Evolutionary conservation across 2,797 vertebrate genomes (phyloP).

Genomic region (Propithecus perrieri): DNA sequence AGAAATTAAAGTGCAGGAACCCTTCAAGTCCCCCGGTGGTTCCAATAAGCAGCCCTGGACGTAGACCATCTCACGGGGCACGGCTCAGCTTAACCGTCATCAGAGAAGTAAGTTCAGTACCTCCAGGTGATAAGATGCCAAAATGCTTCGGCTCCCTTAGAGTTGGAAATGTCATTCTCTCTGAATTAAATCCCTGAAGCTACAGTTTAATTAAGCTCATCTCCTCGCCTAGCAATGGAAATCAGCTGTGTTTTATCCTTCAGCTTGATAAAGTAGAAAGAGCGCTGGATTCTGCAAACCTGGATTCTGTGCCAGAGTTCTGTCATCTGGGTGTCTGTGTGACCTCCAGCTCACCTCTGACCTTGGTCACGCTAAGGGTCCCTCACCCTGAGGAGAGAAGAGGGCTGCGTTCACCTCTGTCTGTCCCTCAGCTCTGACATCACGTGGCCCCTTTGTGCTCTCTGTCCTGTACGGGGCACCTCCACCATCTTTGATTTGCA

Average conservation of each 20-base stretch:
- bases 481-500: fast-evolving
- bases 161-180: neutral
- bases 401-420: fast-evolving
- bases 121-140: fast-evolving
- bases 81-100: fast-evolving
- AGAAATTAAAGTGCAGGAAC: too few relatives aligned
- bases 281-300: fast-evolving
- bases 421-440: fast-evolving
- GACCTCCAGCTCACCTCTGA: neutral
- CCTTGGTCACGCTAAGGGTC: fast-evolving
- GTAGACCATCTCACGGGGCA: fast-evolving
- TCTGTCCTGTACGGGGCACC: fast-evolving
- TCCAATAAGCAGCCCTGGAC: fast-evolving
- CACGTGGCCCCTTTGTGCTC: fast-evolving
- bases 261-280: neutral
- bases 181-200: neutral
- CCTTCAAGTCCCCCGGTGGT: fast-evolving
- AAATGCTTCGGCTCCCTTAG: fast-evolving
- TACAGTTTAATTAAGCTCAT: neutral
- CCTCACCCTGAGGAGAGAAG: fast-evolving
- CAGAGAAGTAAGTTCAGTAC: fast-evolving
- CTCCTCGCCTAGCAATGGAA: neutral
- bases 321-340: fast-evolving
- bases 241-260: neutral
- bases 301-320: fast-evolving